Percentiles rank a stretch among this genome's conserved stretches.
These are phyloP conservation scores for Rhabditophanes sp. DNA, from an alignment of 2,888 invertebrate species.

Conservation along the genomic window DNA sequence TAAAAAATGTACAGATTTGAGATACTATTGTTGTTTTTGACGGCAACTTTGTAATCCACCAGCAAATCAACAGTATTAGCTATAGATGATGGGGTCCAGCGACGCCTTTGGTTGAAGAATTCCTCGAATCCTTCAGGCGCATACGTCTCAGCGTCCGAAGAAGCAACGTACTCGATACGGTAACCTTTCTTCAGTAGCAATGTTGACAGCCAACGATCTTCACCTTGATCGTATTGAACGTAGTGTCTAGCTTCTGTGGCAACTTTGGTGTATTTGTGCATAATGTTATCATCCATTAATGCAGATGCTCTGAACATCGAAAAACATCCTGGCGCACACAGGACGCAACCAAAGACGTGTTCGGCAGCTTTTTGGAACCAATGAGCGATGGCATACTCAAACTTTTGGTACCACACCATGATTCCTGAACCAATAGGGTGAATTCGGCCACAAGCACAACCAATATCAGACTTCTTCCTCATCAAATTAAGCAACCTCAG, in stretches of 20 bases:
- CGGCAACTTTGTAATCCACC: conserved; percentile 41
- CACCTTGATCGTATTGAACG: conserved; percentile 74
- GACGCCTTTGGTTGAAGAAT: conserved; percentile 43
- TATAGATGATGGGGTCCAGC: conserved; percentile 44
- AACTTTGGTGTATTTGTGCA: conserved; percentile 63
- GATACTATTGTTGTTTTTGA: conserved; percentile 39
- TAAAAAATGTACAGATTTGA: conserved; percentile 39
- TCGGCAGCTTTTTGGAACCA: conserved; percentile 83
- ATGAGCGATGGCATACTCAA: conserved; percentile 78
- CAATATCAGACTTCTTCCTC: conserved; percentile 62
- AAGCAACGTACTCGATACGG: conserved; percentile 47
- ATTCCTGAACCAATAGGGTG: conserved; percentile 69
- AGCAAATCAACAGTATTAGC: conserved; percentile 44
- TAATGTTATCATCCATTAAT: conserved; percentile 67
- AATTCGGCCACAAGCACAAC: conserved; percentile 74
- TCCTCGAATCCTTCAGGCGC: conserved; percentile 45
- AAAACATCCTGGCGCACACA: conserved; percentile 80
- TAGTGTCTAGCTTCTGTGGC: conserved; percentile 61
- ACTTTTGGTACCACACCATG: conserved; percentile 71
- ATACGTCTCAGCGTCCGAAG: conserved; percentile 47
- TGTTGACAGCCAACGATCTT: conserved; percentile 50
- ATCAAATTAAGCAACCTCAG: conserved; percentile 65
- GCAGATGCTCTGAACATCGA: conserved; percentile 60
- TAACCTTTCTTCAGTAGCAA: conserved; percentile 48
- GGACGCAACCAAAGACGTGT: conserved; percentile 71